Percentiles rank a stretch among this genome's conserved stretches.
Evolutionary conservation across 2,888 invertebrate species (phyloP).

Genomic region (Mongoloraphidia duomilia): DNA sequence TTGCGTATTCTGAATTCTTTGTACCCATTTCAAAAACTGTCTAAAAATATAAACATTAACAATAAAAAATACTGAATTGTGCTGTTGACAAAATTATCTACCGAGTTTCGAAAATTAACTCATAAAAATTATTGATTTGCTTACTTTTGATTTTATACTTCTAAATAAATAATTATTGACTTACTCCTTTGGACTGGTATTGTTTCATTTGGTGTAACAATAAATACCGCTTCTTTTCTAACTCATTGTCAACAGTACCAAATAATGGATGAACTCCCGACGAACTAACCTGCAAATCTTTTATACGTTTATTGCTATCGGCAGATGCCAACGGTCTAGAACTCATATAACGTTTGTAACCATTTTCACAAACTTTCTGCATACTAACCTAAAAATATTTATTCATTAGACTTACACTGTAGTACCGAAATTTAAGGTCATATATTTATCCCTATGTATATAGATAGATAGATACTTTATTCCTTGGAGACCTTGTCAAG

Average conservation of each 20-base stretch:
- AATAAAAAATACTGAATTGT: background rate
- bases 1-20: conserved; percentile 55
- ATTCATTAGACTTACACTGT: background rate
- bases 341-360: conserved; percentile 77
- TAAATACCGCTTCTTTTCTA: conserved; percentile 30
- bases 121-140: background rate
- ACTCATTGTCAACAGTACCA: conserved; percentile 22
- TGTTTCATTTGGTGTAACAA: conserved; percentile 52
- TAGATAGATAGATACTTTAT: too few relatives aligned
- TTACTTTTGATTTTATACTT: background rate
- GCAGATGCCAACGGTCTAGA: conserved; percentile 80
- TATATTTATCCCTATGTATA: too few relatives aligned
- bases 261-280: conserved; percentile 52
- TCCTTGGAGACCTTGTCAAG: too few relatives aligned
- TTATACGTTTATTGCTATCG: conserved; percentile 78
- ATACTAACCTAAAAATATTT: conserved; percentile 38
- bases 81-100: too few relatives aligned
- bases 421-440: too few relatives aligned
- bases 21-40: conserved; percentile 88
- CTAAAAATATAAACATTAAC: conserved; percentile 33
- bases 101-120: too few relatives aligned
- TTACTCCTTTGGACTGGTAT: conserved; percentile 60
- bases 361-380: conserved; percentile 67
- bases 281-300: conserved; percentile 43
- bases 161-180: conserved; percentile 20